Conservation (phyloP, 2,888 invertebrate species). For the Metellina segmentata region DNA sequence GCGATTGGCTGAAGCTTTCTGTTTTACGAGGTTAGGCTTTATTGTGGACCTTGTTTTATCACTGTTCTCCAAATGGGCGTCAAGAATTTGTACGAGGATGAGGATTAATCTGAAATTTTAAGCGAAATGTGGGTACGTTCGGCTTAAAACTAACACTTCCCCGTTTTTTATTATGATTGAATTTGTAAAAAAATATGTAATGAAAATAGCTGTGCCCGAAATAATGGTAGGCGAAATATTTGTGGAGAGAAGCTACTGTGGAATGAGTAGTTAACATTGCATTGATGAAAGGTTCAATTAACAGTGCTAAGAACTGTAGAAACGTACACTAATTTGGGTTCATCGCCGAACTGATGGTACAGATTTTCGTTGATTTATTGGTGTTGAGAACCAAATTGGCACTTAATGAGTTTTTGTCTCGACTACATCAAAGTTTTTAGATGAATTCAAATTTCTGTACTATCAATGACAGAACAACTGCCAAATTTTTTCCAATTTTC, state of each 20-base stretch:
- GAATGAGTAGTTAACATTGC: background rate
- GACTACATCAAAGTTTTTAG: background rate
- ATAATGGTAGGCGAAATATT: background rate
- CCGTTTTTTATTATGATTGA: background rate
- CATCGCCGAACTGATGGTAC: background rate
- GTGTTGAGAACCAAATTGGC: background rate
- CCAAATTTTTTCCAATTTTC: slow-evolving; percentile 42
- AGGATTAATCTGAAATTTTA: background rate
- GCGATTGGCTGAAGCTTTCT: background rate
- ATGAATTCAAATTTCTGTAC: slow-evolving; percentile 6
- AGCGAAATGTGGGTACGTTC: background rate
- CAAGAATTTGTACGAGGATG: background rate
- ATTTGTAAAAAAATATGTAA: background rate
- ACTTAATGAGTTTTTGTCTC: background rate
- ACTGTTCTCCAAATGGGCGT: background rate
- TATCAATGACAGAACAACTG: slow-evolving; percentile 14
- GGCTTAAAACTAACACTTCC: background rate
- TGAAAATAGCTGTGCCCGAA: background rate
- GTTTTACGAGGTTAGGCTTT: background rate
- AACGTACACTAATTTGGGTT: background rate
- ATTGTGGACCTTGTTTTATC: background rate
- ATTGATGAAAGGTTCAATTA: background rate
- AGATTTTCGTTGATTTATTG: background rate
- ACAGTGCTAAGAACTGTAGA: background rate
- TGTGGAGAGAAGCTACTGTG: background rate